Evolutionary conservation across 2,797 vertebrate species (phyloP).

Genomic region (Brotogeris chrysoptera): DNA sequence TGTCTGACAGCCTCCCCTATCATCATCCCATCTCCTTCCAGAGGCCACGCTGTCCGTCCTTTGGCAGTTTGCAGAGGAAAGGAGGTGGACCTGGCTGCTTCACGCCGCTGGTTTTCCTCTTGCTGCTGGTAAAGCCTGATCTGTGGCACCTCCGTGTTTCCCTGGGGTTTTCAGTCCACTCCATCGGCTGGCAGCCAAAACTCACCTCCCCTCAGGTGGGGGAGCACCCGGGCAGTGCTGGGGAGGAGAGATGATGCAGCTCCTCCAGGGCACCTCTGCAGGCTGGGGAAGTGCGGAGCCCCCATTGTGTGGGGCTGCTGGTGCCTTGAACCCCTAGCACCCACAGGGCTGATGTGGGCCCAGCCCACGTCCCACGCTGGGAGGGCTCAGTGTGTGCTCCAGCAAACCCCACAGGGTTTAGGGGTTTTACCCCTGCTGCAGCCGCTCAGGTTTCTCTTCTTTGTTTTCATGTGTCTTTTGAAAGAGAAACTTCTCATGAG

Average conservation of each 20-base stretch:
- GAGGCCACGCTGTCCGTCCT: fast-evolving
- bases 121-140: background rate
- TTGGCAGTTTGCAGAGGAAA: background rate
- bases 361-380: fast-evolving
- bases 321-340: background rate
- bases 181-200: background rate
- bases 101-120: background rate
- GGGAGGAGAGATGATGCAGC: fast-evolving
- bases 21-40: background rate
- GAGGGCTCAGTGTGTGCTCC: background rate
- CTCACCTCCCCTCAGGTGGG: background rate
- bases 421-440: background rate
- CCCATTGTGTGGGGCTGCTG: background rate
- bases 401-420: background rate
- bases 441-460: background rate
- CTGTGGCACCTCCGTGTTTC: background rate
- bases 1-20: background rate
- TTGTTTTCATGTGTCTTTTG: background rate
- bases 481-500: background rate
- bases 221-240: background rate
- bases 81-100: background rate
- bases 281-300: background rate
- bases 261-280: fast-evolving
- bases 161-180: background rate
- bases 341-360: background rate